Conservation (phyloP, 2,113 vertebrate genomes). For the Phylloscopus trochiloides region DNA sequence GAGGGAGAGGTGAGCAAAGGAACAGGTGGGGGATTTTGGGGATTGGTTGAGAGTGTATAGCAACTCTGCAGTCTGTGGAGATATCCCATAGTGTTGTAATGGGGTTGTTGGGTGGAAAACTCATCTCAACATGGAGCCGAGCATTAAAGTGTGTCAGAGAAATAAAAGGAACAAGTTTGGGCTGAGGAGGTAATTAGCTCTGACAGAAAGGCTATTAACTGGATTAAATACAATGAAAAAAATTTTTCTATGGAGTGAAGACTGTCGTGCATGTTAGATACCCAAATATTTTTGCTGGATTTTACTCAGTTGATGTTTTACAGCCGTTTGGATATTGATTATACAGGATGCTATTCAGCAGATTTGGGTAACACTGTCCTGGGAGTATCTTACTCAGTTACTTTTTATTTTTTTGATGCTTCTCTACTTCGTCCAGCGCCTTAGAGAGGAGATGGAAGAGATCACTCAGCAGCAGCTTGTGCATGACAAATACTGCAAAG, state of each 20-base stretch:
- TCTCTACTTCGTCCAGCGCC: slow-evolving; percentile 75
- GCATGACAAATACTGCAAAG: slow-evolving; percentile 97
- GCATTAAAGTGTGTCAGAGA: not conserved
- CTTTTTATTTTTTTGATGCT: not conserved
- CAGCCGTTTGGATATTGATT: not conserved
- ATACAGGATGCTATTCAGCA: not conserved
- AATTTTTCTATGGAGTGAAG: not conserved
- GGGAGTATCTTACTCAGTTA: not conserved
- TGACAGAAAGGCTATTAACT: no score
- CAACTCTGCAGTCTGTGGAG: not conserved
- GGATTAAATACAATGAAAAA: not conserved
- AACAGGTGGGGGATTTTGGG: accelerated
- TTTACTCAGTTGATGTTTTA: not conserved
- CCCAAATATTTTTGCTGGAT: not conserved
- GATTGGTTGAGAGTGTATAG: not conserved
- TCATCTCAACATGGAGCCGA: not conserved
- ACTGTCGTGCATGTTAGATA: not conserved
- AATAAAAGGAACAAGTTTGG: not conserved
- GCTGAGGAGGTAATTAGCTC: not conserved
- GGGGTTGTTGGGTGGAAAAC: not conserved
- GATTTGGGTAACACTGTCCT: not conserved
- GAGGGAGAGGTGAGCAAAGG: slow-evolving; percentile 90
- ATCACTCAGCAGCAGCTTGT: slow-evolving; percentile 98
- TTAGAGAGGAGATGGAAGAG: slow-evolving; percentile 98
- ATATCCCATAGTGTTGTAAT: not conserved